Conservation (phyloP, 2,888 invertebrate species). For the Plusia festucae region DNA sequence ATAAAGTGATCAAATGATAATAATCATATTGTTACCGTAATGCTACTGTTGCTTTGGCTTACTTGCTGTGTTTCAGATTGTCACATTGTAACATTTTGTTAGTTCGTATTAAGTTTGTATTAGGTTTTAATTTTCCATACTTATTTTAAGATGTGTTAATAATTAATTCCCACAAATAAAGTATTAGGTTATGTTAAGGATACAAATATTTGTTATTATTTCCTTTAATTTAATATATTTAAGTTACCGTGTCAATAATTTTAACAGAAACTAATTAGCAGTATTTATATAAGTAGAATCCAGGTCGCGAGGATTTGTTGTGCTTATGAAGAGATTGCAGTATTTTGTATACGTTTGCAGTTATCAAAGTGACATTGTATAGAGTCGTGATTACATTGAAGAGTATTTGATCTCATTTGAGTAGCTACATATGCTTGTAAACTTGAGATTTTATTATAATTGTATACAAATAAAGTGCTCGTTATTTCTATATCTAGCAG, state of each 20-base stretch:
- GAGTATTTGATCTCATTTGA: constrained; percentile 71
- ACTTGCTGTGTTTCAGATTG: constrained; percentile 76
- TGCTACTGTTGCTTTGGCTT: constrained; percentile 85
- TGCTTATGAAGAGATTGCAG: constrained; percentile 62
- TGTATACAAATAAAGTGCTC: constrained; percentile 65
- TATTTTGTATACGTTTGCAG: constrained; percentile 71
- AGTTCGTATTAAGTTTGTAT: constrained; percentile 50
- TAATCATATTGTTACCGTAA: constrained; percentile 65
- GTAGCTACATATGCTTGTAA: constrained; percentile 57
- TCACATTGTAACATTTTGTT: constrained; percentile 62
- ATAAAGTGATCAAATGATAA: constrained; percentile 56
- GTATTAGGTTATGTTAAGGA: constrained; percentile 48
- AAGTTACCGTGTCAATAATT: constrained; percentile 28
- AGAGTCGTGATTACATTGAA: constrained; percentile 47
- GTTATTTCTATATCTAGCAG: constrained; percentile 53
- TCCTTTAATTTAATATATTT: constrained; percentile 36
- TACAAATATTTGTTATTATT: constrained; percentile 39
- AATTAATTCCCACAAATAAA: constrained; percentile 25
- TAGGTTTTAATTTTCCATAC: constrained; percentile 53
- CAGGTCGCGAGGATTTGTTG: constrained; percentile 49
- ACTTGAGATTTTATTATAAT: constrained; percentile 56
- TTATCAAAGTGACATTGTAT: constrained; percentile 62
- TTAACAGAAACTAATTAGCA: constrained; percentile 44
- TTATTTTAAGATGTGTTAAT: constrained; percentile 43
- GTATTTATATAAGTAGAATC: constrained; percentile 56